These are phyloP conservation scores for Platorchestia sp. DNA, from an alignment of 1,140 invertebrate genomes.

Conservation along the genomic window DNA sequence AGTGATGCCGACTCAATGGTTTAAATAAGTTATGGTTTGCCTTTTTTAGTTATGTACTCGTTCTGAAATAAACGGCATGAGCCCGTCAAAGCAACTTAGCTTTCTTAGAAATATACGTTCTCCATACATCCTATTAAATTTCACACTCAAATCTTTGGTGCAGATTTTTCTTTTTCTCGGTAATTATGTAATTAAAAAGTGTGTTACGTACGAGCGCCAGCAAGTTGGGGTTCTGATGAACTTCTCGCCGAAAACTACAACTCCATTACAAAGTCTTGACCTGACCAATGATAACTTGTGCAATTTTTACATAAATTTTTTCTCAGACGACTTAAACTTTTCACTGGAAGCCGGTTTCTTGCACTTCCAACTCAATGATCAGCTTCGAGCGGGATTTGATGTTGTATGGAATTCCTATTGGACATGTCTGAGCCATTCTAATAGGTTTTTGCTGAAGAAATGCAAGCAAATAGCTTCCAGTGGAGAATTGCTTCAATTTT, in stretches of 20 bases:
- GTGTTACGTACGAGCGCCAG: neutral
- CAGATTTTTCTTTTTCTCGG: no score
- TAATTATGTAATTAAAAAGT: no score
- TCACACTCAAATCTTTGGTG: no score
- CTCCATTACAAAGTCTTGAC: neutral
- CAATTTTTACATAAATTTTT: neutral
- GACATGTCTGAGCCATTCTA: neutral
- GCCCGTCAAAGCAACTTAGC: neutral
- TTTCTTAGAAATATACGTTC: neutral
- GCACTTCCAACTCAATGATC: neutral
- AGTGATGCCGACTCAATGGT: neutral
- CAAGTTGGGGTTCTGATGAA: neutral
- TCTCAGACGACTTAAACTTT: neutral
- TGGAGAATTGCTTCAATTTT: neutral
- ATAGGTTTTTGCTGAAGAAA: neutral
- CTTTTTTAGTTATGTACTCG: neutral
- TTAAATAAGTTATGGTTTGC: neutral
- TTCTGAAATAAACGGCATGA: neutral
- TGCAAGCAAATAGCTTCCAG: neutral
- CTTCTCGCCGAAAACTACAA: neutral
- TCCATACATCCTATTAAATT: neutral
- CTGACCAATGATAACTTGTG: neutral
- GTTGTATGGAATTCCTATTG: neutral
- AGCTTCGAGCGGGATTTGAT: neutral
- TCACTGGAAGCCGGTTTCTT: neutral